Evolutionary conservation across 2,888 invertebrate species (phyloP).

Genomic region (Phrixothrix hirtus): DNA sequence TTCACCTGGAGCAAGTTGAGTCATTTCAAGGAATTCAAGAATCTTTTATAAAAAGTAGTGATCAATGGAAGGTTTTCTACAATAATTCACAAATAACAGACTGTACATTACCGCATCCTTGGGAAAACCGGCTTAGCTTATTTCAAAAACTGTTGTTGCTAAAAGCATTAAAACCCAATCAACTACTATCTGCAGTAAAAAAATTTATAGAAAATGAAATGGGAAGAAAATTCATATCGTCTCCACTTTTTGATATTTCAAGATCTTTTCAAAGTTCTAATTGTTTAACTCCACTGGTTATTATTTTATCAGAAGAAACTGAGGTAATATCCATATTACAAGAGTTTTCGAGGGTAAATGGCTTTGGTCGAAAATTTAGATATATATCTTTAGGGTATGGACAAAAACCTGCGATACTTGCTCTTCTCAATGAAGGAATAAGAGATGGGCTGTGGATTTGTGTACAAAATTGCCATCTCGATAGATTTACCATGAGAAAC

Average conservation of each 20-base stretch:
- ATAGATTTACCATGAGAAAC: conserved; percentile 77
- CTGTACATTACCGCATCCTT: conserved; percentile 64
- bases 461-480: conserved; percentile 85
- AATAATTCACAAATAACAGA: conserved; percentile 69
- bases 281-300: conserved; percentile 74
- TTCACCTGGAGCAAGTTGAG: conserved; percentile 63
- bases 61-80: conserved; percentile 69
- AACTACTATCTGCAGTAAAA: conserved; percentile 66
- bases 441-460: conserved; percentile 79
- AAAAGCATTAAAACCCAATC: conserved; percentile 74
- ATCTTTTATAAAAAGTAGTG: conserved; percentile 58
- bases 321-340: conserved; percentile 79
- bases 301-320: conserved; percentile 81
- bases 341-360: conserved; percentile 76
- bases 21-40: conserved; percentile 60
- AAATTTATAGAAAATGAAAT: conserved; percentile 68
- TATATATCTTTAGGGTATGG: conserved; percentile 85
- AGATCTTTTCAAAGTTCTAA: conserved; percentile 78
- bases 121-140: conserved; percentile 62
- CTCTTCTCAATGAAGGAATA: conserved; percentile 71
- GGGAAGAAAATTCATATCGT: conserved; percentile 73
- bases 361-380: conserved; percentile 64
- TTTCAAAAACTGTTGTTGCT: conserved; percentile 76
- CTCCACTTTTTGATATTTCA: conserved; percentile 79
- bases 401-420: conserved; percentile 71